Percentiles rank a stretch among this genome's conserved stretches.
Conservation (phyloP, 2,888 invertebrate genomes). For the Philopedon plagiatum region DNA sequence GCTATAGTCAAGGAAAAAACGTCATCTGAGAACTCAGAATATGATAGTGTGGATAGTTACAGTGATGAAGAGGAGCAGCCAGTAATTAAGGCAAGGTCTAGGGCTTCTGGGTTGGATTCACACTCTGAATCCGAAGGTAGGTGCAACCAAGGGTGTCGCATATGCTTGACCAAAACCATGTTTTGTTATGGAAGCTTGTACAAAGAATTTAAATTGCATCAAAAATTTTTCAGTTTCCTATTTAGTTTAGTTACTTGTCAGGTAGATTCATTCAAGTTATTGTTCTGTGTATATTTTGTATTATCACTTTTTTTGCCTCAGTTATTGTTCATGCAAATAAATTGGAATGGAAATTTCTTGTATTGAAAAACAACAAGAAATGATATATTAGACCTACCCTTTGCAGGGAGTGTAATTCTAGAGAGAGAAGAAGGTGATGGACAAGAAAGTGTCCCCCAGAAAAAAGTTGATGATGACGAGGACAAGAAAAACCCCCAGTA, state of each 20-base stretch:
- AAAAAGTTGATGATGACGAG: constrained; percentile 92
- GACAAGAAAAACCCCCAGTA: constrained; percentile 97
- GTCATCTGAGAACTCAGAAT: constrained; percentile 63
- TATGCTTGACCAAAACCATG: too few relatives aligned
- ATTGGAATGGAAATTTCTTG: too few relatives aligned
- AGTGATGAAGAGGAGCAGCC: constrained; percentile 60
- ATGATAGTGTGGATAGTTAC: constrained; percentile 65
- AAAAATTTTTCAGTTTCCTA: too few relatives aligned
- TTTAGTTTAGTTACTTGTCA: too few relatives aligned
- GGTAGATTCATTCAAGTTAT: too few relatives aligned
- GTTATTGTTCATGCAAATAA: too few relatives aligned
- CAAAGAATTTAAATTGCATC: too few relatives aligned
- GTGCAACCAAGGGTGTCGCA: too few relatives aligned
- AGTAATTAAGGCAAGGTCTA: constrained; percentile 55
- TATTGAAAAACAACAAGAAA: too few relatives aligned
- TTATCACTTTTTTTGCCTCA: too few relatives aligned
- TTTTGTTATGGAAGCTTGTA: constrained; percentile 73
- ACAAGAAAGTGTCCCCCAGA: constrained; percentile 73
- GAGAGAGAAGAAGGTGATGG: constrained; percentile 82
- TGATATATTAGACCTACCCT: too few relatives aligned
- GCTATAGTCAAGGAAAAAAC: constrained; percentile 56
- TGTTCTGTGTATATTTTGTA: too few relatives aligned
- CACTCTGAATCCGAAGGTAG: constrained; percentile 51
- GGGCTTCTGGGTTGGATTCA: constrained; percentile 55
- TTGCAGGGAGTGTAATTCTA: constrained; percentile 71